These are phyloP conservation scores for Carpatolechia fugitivella DNA, from an alignment of 2,888 invertebrate species.

Conservation along the genomic window DNA sequence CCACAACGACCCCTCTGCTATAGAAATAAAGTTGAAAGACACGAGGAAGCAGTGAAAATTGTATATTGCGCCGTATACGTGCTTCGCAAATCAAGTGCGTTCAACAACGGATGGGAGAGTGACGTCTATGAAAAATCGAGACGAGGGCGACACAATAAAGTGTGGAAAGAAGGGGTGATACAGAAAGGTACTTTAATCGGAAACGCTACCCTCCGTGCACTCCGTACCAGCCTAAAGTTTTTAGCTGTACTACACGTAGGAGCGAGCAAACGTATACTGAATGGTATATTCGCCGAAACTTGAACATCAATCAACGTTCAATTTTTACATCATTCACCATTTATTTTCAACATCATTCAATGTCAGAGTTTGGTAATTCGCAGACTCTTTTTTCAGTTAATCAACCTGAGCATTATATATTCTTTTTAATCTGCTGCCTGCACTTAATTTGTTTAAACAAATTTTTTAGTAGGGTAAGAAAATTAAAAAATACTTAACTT, in stretches of 20 bases:
- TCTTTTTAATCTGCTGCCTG: no score
- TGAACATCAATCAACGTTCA: conserved; percentile 12
- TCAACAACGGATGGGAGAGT: conserved; percentile 69
- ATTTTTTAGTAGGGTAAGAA: no score
- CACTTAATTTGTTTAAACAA: no score
- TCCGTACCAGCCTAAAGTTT: conserved; percentile 17
- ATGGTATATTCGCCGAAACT: neutral
- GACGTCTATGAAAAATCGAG: conserved; percentile 74
- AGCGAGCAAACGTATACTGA: conserved; percentile 4
- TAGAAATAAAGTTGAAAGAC: conserved; percentile 46
- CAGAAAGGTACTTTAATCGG: conserved; percentile 69
- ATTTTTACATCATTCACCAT: conserved; percentile 12
- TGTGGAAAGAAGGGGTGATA: conserved; percentile 53
- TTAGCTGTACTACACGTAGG: conserved; percentile 7
- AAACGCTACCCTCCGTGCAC: conserved; percentile 42
- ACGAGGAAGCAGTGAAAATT: conserved; percentile 25
- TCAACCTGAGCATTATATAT: neutral
- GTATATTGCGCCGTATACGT: conserved; percentile 50
- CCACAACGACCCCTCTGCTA: conserved; percentile 16
- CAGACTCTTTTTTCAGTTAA: neutral
- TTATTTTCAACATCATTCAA: conserved; percentile 15
- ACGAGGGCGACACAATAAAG: conserved; percentile 69
- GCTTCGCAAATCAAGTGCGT: conserved; percentile 76
- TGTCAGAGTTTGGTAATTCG: conserved; percentile 11
- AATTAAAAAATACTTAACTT: no score